Evolutionary conservation across 2,113 vertebrate species (phyloP).

Genomic region (Lucifuga dentata): DNA sequence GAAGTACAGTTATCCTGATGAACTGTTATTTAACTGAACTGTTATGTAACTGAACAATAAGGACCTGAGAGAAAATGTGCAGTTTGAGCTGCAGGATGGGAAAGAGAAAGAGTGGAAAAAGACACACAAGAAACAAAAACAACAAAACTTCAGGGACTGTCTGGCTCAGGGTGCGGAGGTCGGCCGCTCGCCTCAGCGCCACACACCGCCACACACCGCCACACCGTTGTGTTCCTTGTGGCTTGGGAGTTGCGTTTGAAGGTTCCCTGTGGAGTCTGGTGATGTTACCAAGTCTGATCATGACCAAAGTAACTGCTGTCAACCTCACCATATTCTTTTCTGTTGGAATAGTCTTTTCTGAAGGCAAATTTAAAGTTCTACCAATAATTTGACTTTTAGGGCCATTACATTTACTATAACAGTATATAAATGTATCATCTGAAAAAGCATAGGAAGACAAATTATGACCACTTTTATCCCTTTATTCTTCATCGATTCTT

Average conservation of each 20-base stretch:
- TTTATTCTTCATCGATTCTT: too few species aligned
- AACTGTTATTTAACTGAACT: conserved; percentile 63
- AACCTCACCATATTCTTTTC: conserved; percentile 32
- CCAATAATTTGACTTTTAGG: background rate
- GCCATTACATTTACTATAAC: background rate
- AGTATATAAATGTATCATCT: background rate
- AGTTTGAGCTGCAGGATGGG: conserved; percentile 38
- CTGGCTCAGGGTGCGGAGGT: conserved; percentile 6
- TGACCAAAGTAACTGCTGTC: conserved; percentile 17
- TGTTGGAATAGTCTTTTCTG: background rate
- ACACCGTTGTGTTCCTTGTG: conserved; percentile 18
- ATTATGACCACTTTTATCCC: too few species aligned
- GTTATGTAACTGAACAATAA: conserved; percentile 70
- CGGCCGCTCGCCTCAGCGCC: conserved; percentile 3
- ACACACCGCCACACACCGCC: too few species aligned
- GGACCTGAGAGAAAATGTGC: conserved; percentile 60
- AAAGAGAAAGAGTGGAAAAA: conserved; percentile 36
- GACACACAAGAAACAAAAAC: conserved; percentile 29
- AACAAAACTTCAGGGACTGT: conserved; percentile 40
- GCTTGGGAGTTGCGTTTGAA: conserved; percentile 34
- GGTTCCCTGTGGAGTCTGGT: conserved; percentile 40
- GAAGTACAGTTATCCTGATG: conserved; percentile 61
- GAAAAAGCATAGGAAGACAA: background rate
- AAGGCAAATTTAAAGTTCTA: too few species aligned
- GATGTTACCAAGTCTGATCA: conserved; percentile 39